Conservation (phyloP, 1,140 invertebrate genomes). For the Pygmarrhopalites habei region DNA sequence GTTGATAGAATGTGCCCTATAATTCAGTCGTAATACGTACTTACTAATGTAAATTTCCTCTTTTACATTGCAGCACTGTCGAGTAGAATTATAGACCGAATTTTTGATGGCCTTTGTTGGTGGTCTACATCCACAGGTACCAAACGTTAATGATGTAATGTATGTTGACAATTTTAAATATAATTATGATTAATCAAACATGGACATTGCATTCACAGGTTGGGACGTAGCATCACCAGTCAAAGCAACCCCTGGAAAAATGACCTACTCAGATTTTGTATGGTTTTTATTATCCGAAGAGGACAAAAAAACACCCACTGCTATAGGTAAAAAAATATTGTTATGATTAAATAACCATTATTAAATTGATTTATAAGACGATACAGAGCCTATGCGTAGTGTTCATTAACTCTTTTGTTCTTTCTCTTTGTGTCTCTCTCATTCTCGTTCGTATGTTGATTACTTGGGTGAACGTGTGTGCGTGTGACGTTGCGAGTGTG, state of each 20-base stretch:
- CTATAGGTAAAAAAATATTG: slow-evolving; percentile 62
- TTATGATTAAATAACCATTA: too few relatives aligned
- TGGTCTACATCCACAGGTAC: slow-evolving; percentile 85
- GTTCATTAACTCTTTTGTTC: too few relatives aligned
- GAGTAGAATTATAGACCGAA: slow-evolving; percentile 88
- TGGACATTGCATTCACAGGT: slow-evolving; percentile 58
- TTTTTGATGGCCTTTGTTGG: slow-evolving; percentile 95
- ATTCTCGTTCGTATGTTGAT: too few relatives aligned
- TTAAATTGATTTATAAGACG: too few relatives aligned
- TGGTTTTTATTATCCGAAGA: slow-evolving; percentile 99
- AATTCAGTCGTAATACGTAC: too few relatives aligned
- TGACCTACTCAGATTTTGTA: slow-evolving; percentile 98
- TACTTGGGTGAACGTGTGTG: too few relatives aligned
- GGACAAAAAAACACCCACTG: slow-evolving; percentile 92
- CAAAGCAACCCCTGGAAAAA: slow-evolving; percentile 55
- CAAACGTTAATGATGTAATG: slow-evolving; percentile 48
- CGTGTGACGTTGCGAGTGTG: too few relatives aligned
- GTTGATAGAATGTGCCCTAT: too few relatives aligned
- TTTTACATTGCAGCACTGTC: slow-evolving; percentile 88
- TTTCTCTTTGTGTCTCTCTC: too few relatives aligned
- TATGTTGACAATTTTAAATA: background rate
- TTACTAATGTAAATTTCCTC: too few relatives aligned
- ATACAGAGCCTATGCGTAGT: too few relatives aligned
- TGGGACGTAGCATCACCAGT: slow-evolving; percentile 38
- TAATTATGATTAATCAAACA: too few relatives aligned